Evolutionary conservation across 2,888 invertebrate species (phyloP).

Genomic region (Aethes cnicana): DNA sequence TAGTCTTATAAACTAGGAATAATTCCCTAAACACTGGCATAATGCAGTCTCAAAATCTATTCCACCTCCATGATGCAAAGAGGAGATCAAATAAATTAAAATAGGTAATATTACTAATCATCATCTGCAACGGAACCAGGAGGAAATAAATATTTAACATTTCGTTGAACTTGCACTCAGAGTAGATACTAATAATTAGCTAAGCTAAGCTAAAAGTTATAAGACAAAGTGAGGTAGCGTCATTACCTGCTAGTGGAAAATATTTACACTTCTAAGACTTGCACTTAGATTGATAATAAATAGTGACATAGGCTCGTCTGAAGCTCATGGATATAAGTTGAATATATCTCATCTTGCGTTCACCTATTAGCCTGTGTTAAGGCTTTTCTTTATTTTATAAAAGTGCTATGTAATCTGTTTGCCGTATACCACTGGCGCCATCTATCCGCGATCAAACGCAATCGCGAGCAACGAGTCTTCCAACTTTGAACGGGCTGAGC

Average conservation of each 20-base stretch:
- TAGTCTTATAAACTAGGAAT: slow-evolving; percentile 55
- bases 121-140: slow-evolving; percentile 19
- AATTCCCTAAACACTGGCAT: slow-evolving; percentile 72
- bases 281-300: slow-evolving; percentile 66
- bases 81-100: slow-evolving; percentile 3
- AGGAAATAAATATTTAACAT: slow-evolving; percentile 26
- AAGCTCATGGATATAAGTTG: slow-evolving; percentile 36
- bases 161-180: slow-evolving; percentile 26
- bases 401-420: too few relatives aligned
- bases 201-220: slow-evolving; percentile 78
- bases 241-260: slow-evolving; percentile 78
- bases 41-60: slow-evolving; percentile 70
- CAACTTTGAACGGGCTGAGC: too few relatives aligned
- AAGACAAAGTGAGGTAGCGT: slow-evolving; percentile 79
- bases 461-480: too few relatives aligned
- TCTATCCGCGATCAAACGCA: too few relatives aligned
- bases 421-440: too few relatives aligned
- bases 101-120: slow-evolving; percentile 10
- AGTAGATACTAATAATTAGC: slow-evolving; percentile 40
- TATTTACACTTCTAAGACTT: slow-evolving; percentile 73
- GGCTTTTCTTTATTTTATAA: too few relatives aligned
- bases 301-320: slow-evolving; percentile 45
- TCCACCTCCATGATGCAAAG: slow-evolving; percentile 37
- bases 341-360: slow-evolving; percentile 17
- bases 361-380: slow-evolving; percentile 53